A percentile compares a stretch with the other conserved stretches of the same genome.
These are phyloP conservation scores for Meandrusa payeni DNA, from an alignment of 2,888 invertebrate species.

Conservation along the genomic window DNA sequence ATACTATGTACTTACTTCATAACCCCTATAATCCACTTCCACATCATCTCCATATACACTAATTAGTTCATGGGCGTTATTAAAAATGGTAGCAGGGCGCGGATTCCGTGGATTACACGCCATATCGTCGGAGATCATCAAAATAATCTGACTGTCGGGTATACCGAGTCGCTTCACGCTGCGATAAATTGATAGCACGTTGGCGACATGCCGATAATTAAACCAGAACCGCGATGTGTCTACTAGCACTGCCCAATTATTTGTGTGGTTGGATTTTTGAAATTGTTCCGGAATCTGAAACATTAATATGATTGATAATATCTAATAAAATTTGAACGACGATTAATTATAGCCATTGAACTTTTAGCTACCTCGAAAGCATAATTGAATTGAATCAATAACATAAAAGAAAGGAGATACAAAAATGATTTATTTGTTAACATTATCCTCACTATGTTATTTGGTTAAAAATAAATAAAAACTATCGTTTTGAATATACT, in stretches of 20 bases:
- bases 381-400: not conserved
- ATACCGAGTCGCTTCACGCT: slow-evolving; percentile 99
- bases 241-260: slow-evolving; percentile 99
- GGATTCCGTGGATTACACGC: slow-evolving; percentile 99
- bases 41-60: slow-evolving; percentile 99
- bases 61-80: slow-evolving; percentile 98
- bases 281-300: slow-evolving; percentile 77
- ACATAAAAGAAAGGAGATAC: not conserved
- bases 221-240: slow-evolving; percentile 99
- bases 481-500: no score
- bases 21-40: slow-evolving; percentile 98
- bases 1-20: slow-evolving; percentile 87
- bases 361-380: slow-evolving; percentile 21
- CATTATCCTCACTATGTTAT: not conserved
- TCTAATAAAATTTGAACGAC: no score
- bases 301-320: no score
- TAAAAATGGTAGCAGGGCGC: slow-evolving; percentile 97
- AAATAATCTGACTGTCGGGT: slow-evolving; percentile 98
- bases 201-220: slow-evolving; percentile 99
- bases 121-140: slow-evolving; percentile 99
- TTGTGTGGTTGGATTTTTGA: slow-evolving; percentile 90
- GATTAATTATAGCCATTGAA: no score
- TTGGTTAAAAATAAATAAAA: not conserved
- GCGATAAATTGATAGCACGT: slow-evolving; percentile 98
- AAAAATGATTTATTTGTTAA: not conserved